Evolutionary conservation across 2,113 vertebrate species (phyloP), one percentile per base, ranked within the genome.

Genomic region (Lampris incognitus): DNA sequence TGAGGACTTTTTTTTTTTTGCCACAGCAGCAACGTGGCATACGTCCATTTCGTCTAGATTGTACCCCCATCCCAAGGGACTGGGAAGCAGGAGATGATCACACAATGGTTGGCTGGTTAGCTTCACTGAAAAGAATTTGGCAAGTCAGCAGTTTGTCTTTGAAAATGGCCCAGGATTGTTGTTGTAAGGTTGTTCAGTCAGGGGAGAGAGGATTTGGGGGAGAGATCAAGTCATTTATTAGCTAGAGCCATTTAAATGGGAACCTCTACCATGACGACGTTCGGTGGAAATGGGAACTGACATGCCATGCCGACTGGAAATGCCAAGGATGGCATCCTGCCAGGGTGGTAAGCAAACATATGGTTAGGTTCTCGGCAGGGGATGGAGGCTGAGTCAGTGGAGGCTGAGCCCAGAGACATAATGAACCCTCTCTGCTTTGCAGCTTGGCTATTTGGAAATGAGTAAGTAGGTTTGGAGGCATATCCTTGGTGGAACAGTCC

Each of bases 161-260:
- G 86, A 90, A 91, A 93, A 88, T 67, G 88, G 52, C 84, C 89
- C 79, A 44, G 83, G 87, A 91, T 86, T 94, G 93, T 94, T 95
- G 88, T 92, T 93, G 71, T 90, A 94, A 85, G 84, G 89, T 82
- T 91, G 89, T 83, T 92, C 90, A 89, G 85, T 91, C 85, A 82
- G 92, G 84, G 85, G 84, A 89, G 86, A 91, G 83, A 90, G 94
- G 93, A 94, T 94, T 94, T 95, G 91, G 72, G 86, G 88, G 90
- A 81, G 92, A 85, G 90, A 93, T 94, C 76, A 78, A 88, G 92
- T 94, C 92, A 93, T 94, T 95, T 94, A 94, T 92, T 92, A 92
- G 89, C 86, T 72, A 81, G 90, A 92, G 83, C 86, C 89, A 74
- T 91, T 94, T 90, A 93, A 95, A 93, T 87, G 78, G 90, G 80